These are phyloP conservation scores for Thinocorus orbignyianus DNA, from an alignment of 2,113 vertebrate species.

Conservation along the genomic window DNA sequence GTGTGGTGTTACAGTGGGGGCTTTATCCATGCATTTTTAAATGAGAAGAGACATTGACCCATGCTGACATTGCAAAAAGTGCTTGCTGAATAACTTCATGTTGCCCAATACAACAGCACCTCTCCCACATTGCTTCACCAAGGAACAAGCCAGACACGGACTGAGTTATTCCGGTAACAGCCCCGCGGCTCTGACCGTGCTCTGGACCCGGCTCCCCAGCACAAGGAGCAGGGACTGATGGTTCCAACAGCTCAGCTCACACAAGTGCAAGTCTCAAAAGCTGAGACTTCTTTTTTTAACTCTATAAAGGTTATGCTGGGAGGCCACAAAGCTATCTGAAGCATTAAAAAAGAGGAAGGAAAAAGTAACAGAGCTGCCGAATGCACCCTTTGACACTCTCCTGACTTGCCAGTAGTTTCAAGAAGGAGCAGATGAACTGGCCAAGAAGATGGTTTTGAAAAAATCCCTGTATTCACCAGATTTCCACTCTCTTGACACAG, in stretches of 20 bases:
- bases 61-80: background rate
- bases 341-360: background rate
- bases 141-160: background rate
- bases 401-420: background rate
- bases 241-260: background rate
- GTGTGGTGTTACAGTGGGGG: background rate
- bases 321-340: background rate
- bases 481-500: background rate
- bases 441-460: background rate
- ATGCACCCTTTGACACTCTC: rapidly evolving
- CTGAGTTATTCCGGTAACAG: background rate
- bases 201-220: background rate
- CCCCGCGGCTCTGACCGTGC: background rate
- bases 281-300: background rate
- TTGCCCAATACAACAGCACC: background rate
- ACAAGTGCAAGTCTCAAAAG: background rate
- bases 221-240: rapidly evolving
- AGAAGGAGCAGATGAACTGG: background rate
- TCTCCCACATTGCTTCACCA: background rate
- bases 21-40: background rate
- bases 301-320: background rate
- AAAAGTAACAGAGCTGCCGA: background rate
- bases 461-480: background rate
- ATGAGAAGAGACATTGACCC: background rate
- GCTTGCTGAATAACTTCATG: background rate